Evolutionary conservation across 2,888 invertebrate genomes (phyloP), one percentile per base, ranked within the genome.

Genomic region (Drosophila gaucha): DNA sequence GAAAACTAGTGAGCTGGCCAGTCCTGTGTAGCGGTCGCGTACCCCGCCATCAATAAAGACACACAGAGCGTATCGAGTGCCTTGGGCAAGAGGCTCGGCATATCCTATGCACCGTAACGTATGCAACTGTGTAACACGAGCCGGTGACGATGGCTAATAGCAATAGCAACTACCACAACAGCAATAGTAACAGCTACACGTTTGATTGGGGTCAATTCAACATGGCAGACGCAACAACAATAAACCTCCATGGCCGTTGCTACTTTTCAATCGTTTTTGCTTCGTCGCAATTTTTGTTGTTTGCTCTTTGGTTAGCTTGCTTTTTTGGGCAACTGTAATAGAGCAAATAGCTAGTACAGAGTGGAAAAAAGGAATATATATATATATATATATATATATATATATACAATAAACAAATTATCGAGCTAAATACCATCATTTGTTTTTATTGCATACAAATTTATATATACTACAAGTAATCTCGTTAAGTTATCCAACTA

Each of bases 191-290:
- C 10, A 31, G 62, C 51, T 51, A 71, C 72, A 73, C 63, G 78
- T 73, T 68, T 77, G 75, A 78, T 78, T 83, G 71, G 69, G 80
- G 83, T 80, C 73, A 83, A 80, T 73, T 83, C 80, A 78, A 73
- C 77, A 74, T 69, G 59, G 69, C 59, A 60, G 18, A 14, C 16
- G 8, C 20, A 50, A 28, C 38, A 35, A 24, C 24, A 26, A 6
- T n/a, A 56, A 60, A 28, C 30, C 56, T 43, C 47, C 43, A 30
- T 24, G 41, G n/a, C 28, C 43, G 39, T 49, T 38, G 26, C 18
- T 22, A 39, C 18, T 39, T 26, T 35, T 55, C n/a, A 24, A 28
- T 16, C 6, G 49, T 57, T 62, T 52, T 54, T 44, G 8, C n/a
- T 16, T 33, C 14, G 8, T 8, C 22, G 44, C 62, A 58, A 60